Base-by-base conservation (phyloP, 2,888 invertebrate species). In the Dromius quadrimaculatus region DNA sequence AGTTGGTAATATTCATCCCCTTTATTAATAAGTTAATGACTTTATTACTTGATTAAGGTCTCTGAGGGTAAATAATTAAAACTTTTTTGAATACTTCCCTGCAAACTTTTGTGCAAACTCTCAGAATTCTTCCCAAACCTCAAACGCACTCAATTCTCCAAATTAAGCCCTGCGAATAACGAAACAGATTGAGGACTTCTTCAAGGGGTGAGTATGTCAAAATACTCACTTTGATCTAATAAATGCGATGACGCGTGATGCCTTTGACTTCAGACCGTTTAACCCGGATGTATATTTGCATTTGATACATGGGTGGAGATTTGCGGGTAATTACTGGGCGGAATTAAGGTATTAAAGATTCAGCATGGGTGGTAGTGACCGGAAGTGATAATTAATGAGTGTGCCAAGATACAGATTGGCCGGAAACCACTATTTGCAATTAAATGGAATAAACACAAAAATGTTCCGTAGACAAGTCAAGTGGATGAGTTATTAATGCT, bases 11-110 rank as follows among this genome's bases (percentile, higher is more conserved):
- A 66, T 36, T 66, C 38, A 57, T 68, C 17, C 36, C 22, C 28
- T 45, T 65, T 36, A 45, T 61, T 69, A 41, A 69, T 43, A 36
- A 45, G 62, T 61, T 61, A 41, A 61, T 41, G 36, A n/a, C 20
- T 32, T 61, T 61, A 34, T 41, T 28, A 54, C 50, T 54, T 54
- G 50, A 54, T 54, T 54, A 54, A 54, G 28, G 50, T 54, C 32
- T 13, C 6, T 13, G 23, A 54, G 13, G 8, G 15, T 54, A 54
- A 54, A 54, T 54, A 54, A 54, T 54, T 54, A 28, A 54, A 54
- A 32, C 50, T 54, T 54, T 54, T 50, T 54, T 28, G 23, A 54
- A 54, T 15, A 6, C 17, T 41, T 28, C 15, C 15, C 13, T 15
- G 28, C 23, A 54, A 54, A 54, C 6, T 54, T 54, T 8, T n/a